A percentile compares a stretch with the other conserved stretches of the same genome.
phyloP scores from a whole-genome alignment of 2,113 vertebrate species.

The Sphaerodactylus townsendi region DNA sequence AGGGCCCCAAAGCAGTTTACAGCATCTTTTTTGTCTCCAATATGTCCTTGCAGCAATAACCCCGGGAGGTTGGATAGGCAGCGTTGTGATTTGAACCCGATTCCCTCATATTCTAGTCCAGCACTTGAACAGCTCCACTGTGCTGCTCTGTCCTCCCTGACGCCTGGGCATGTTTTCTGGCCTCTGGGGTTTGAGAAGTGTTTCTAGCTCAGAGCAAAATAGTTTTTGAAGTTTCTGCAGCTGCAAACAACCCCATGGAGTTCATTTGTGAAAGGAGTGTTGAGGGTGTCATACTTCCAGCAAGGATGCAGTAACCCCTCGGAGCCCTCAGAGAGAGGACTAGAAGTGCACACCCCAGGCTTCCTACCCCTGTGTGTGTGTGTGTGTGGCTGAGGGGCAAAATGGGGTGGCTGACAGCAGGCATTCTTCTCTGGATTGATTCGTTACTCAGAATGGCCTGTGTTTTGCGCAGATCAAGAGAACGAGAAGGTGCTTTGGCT shows the following conservation, averaged over 20 bases:
- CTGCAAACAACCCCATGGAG: no score
- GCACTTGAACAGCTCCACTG: no score
- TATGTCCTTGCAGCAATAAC: no score
- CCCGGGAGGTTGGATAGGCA: no score
- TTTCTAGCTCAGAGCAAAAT: neutral
- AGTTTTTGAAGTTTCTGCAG: no score
- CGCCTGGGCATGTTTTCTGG: neutral
- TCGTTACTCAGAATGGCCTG: neutral
- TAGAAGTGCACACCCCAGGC: no score
- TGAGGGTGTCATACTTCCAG: neutral
- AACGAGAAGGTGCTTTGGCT: no score
- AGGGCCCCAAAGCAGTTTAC: no score
- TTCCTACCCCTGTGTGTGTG: neutral
- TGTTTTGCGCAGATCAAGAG: neutral
- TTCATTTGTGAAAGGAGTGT: neutral
- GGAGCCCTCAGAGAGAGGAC: no score
- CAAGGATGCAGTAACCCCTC: neutral
- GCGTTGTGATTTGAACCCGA: no score
- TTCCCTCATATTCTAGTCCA: no score
- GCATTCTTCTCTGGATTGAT: neutral
- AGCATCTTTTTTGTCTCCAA: no score
- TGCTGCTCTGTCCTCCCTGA: neutral
- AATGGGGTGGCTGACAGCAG: neutral
- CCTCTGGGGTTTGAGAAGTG: neutral
- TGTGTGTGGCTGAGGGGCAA: neutral